Conservation (phyloP, 30 jellyfish, hydroid and myxozoan species). For the Pelagia noctiluca region DNA sequence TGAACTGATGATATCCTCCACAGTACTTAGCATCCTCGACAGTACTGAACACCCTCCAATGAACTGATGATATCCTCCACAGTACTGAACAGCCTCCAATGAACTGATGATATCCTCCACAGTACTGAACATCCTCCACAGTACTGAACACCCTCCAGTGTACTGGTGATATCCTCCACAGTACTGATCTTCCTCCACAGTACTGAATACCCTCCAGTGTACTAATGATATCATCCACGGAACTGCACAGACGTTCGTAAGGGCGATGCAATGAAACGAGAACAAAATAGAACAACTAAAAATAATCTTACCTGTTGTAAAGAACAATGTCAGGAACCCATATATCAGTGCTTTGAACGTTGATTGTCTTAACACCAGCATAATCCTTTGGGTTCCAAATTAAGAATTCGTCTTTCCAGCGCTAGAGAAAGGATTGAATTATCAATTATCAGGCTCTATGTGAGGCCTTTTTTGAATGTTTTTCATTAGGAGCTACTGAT, state of each 20-base stretch:
- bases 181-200: too few species aligned
- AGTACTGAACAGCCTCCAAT: too few species aligned
- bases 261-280: neutral
- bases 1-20: too few species aligned
- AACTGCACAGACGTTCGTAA: neutral
- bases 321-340: conserved; percentile 75
- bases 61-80: too few species aligned
- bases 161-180: neutral
- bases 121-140: too few species aligned
- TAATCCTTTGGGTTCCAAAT: conserved; percentile 65
- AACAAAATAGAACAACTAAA: neutral
- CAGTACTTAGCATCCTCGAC: too few species aligned
- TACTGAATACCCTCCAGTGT: too few species aligned
- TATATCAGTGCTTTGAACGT: conserved; percentile 11
- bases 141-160: too few species aligned
- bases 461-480: neutral
- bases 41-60: too few species aligned
- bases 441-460: neutral
- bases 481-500: neutral
- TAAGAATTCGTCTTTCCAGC: conserved; percentile 54
- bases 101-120: too few species aligned
- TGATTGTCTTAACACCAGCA: conserved; percentile 13
- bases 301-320: conserved; percentile 55
- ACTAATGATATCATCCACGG: neutral
- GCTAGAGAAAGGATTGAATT: conserved; percentile 10